These are phyloP conservation scores for Ageneiosus marmoratus DNA, from an alignment of 2,113 vertebrate genomes.

Conservation along the genomic window DNA sequence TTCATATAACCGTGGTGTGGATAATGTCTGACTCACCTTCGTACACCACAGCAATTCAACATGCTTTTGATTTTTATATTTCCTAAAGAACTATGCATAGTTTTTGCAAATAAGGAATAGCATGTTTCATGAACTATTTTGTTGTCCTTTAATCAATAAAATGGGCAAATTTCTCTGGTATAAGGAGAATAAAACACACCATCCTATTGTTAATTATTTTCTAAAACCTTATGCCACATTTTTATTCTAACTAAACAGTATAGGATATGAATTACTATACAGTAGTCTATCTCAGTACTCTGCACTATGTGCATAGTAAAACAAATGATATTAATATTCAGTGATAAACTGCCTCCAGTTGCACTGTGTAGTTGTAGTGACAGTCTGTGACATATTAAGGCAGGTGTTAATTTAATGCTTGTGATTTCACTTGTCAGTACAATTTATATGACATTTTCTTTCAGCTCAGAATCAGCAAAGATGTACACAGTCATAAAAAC, in stretches of 20 bases:
- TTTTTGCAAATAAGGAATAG: not conserved
- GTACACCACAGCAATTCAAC: not conserved
- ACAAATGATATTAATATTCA: constrained; percentile 8
- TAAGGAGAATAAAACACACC: not conserved
- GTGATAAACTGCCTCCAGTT: constrained; percentile 9
- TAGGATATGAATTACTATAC: not conserved
- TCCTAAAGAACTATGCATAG: not conserved
- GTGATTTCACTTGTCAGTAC: constrained; percentile 1
- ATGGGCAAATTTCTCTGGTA: not conserved
- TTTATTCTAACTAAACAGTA: not conserved
- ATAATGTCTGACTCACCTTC: too few species aligned
- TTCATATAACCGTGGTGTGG: too few species aligned
- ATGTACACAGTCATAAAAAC: too few species aligned
- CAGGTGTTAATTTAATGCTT: constrained; percentile 28
- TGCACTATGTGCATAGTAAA: not conserved
- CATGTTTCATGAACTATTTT: not conserved
- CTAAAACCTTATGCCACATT: not conserved
- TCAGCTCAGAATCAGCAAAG: not conserved
- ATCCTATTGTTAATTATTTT: not conserved
- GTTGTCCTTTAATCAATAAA: not conserved
- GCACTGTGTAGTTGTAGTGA: constrained; percentile 25
- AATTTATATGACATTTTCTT: constrained; percentile 5
- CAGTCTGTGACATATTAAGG: not conserved
- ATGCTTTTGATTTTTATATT: too few species aligned
- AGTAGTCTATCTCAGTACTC: not conserved